These are phyloP conservation scores for Pteruthius melanotis DNA, from an alignment of 2,113 vertebrate genomes.

Conservation along the genomic window DNA sequence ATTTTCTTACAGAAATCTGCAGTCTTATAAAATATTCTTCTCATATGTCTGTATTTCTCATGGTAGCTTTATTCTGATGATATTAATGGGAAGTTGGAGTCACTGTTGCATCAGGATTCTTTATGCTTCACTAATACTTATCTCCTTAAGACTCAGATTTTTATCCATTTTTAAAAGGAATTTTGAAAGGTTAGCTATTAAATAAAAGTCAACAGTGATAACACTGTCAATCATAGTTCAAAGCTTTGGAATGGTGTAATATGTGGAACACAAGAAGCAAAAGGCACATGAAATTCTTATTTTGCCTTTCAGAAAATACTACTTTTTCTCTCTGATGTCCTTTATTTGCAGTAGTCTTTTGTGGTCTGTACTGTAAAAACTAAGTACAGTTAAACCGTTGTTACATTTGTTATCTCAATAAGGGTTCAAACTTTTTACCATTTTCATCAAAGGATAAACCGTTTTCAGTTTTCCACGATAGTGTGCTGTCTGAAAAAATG, in stretches of 20 bases:
- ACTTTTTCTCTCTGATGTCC: background rate
- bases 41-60: background rate
- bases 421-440: background rate
- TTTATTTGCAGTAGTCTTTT: background rate
- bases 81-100: background rate
- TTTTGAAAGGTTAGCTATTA: background rate
- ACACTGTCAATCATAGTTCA: background rate
- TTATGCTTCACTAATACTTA: background rate
- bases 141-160: background rate
- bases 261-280: background rate
- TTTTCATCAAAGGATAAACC: background rate
- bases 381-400: background rate
- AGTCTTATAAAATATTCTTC: background rate
- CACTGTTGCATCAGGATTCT: background rate
- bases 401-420: background rate
- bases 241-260: rapidly evolving
- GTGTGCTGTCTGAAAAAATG: background rate
- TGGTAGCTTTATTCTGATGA: background rate
- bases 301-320: background rate
- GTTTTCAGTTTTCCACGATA: background rate
- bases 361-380: background rate
- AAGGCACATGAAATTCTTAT: background rate
- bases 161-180: background rate
- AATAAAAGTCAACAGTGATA: background rate
- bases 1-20: background rate